Conservation (phyloP, 2,797 vertebrate species). For the Ctenosaura bakeri region DNA sequence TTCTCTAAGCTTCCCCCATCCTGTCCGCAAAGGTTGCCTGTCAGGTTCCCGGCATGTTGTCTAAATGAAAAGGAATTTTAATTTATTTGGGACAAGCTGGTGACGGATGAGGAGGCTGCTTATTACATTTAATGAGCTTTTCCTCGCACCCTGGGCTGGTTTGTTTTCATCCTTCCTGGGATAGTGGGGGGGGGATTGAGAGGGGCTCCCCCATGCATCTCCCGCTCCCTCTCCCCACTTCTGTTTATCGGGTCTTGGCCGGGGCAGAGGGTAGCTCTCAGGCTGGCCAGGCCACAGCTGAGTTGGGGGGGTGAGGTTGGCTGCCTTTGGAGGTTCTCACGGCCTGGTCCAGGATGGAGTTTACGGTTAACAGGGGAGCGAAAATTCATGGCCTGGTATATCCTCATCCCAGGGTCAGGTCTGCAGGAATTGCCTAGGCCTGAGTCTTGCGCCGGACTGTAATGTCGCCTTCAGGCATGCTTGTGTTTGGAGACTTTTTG, state of each 20-base stretch:
- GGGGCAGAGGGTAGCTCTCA: slow-evolving; percentile 48
- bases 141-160: slow-evolving; percentile 74
- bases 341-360: not conserved
- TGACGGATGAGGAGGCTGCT: slow-evolving; percentile 83
- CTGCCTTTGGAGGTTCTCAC: slow-evolving; percentile 31
- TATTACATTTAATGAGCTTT: slow-evolving; percentile 84
- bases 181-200: slow-evolving; percentile 66
- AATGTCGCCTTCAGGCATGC: not conserved
- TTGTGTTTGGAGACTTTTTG: accelerated
- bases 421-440: not conserved
- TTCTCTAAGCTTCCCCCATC: slow-evolving; percentile 65
- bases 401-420: not conserved
- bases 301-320: slow-evolving; percentile 31
- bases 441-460: not conserved
- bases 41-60: slow-evolving; percentile 81
- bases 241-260: slow-evolving; percentile 23
- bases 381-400: not conserved
- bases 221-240: slow-evolving; percentile 38
- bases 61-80: slow-evolving; percentile 87
- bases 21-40: slow-evolving; percentile 80
- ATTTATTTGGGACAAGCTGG: slow-evolving; percentile 88
- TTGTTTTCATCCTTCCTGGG: slow-evolving; percentile 77
- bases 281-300: slow-evolving; percentile 33
- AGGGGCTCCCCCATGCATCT: slow-evolving; percentile 24
- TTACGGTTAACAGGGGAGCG: slow-evolving; percentile 1